Evolutionary conservation across 2,797 vertebrate genomes (phyloP).

Genomic region (Tokudaia tokunoshimensis): DNA sequence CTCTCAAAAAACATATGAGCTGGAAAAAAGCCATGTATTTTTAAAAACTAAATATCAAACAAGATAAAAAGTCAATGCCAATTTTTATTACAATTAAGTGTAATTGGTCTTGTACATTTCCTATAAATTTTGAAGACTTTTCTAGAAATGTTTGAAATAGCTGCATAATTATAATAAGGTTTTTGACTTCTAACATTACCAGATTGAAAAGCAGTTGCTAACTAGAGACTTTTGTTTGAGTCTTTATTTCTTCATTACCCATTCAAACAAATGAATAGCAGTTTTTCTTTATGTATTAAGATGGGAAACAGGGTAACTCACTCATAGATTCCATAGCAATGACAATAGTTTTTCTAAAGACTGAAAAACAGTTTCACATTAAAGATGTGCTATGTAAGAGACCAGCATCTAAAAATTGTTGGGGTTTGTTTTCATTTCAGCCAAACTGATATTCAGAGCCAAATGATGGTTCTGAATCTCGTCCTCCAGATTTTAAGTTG

Average conservation of each 20-base stretch:
- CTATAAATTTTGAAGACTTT: conserved; percentile 30
- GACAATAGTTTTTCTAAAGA: conserved; percentile 41
- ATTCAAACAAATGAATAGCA: conserved; percentile 32
- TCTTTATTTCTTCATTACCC: background rate
- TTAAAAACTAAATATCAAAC: conserved; percentile 22
- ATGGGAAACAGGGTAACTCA: background rate
- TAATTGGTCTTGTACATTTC: background rate
- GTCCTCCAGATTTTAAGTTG: background rate
- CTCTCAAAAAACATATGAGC: conserved; percentile 16
- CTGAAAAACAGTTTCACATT: conserved; percentile 16
- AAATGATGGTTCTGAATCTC: background rate
- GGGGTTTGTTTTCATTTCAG: background rate
- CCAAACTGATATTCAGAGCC: background rate
- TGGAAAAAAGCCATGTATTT: conserved; percentile 3
- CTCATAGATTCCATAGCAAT: background rate
- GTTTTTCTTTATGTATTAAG: conserved; percentile 37
- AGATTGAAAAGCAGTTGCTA: conserved; percentile 38
- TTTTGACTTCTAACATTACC: conserved; percentile 7
- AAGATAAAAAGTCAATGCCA: background rate
- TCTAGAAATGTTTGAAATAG: conserved; percentile 49
- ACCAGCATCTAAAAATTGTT: background rate
- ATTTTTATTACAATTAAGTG: conserved; percentile 47
- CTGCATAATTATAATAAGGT: background rate
- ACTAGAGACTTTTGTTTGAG: background rate
- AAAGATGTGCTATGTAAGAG: conserved; percentile 17